phyloP scores from a whole-genome alignment of 2,113 vertebrate species.

The Hemichromis elongatus region DNA sequence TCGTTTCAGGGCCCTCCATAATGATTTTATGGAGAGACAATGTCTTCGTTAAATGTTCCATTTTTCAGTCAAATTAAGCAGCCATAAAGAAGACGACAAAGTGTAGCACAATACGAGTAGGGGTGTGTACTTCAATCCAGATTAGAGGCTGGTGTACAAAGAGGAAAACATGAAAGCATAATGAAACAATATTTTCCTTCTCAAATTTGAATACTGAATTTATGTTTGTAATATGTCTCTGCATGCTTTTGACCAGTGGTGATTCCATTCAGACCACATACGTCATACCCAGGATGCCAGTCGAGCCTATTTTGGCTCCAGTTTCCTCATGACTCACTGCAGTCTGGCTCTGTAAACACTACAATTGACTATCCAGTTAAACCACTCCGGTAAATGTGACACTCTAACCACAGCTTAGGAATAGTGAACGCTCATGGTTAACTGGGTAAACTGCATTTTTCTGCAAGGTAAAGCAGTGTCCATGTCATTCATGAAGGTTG shows the following conservation, averaged over 20 bases:
- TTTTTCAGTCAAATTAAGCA: neutral
- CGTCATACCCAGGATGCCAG: neutral
- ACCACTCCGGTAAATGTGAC: neutral
- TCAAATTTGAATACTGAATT: neutral
- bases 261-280: neutral
- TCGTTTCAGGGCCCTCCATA: neutral
- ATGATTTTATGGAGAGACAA: neutral
- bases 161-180: neutral
- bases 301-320: neutral
- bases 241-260: neutral
- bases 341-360: neutral
- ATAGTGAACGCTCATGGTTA: neutral
- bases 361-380: neutral
- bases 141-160: neutral
- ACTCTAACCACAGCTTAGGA: neutral
- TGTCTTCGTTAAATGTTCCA: slow-evolving; percentile 19
- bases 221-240: neutral
- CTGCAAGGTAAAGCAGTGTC: neutral
- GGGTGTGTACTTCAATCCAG: neutral
- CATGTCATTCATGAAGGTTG: neutral
- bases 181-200: neutral
- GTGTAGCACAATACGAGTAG: neutral
- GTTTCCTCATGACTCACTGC: neutral
- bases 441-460: neutral
- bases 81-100: neutral